Percentiles rank a stretch among this genome's conserved stretches.
Evolutionary conservation across 2,888 invertebrate species (phyloP).

Genomic region (Hecatera dysodea): DNA sequence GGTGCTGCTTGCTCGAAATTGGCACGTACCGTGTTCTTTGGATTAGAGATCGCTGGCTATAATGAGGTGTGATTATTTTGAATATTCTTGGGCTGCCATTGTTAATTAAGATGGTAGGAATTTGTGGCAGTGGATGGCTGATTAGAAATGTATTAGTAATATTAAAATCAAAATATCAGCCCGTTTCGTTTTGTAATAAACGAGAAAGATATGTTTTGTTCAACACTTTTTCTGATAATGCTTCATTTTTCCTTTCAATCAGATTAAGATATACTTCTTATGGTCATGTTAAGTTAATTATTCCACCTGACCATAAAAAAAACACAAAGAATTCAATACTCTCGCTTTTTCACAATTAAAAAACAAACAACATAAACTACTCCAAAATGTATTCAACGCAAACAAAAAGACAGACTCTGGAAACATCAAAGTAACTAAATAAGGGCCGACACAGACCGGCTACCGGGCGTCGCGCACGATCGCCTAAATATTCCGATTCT

Average conservation of each 20-base stretch:
- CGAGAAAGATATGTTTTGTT: no score
- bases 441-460: slow-evolving; percentile 77
- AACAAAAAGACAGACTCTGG: slow-evolving; percentile 52
- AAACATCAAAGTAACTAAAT: slow-evolving; percentile 77
- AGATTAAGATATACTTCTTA: not conserved
- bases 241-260: not conserved
- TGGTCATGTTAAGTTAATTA: not conserved
- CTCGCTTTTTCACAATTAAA: slow-evolving; percentile 42
- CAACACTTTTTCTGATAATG: not conserved
- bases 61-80: slow-evolving; percentile 66
- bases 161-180: not conserved
- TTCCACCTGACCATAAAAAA: not conserved
- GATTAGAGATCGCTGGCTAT: slow-evolving; percentile 69
- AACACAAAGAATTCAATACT: slow-evolving; percentile 23
- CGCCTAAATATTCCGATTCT: slow-evolving; percentile 80
- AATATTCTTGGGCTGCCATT: slow-evolving; percentile 36
- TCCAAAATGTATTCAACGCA: slow-evolving; percentile 58
- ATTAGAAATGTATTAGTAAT: not conserved
- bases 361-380: slow-evolving; percentile 53
- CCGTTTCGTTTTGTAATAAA: no score
- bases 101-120: slow-evolving; percentile 44
- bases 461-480: slow-evolving; percentile 78
- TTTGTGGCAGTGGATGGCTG: slow-evolving; percentile 8
- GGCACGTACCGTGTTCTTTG: slow-evolving; percentile 63
- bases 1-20: slow-evolving; percentile 56